These are phyloP conservation scores for Okamejei kenojei DNA, from an alignment of 2,797 vertebrate genomes.

Conservation along the genomic window DNA sequence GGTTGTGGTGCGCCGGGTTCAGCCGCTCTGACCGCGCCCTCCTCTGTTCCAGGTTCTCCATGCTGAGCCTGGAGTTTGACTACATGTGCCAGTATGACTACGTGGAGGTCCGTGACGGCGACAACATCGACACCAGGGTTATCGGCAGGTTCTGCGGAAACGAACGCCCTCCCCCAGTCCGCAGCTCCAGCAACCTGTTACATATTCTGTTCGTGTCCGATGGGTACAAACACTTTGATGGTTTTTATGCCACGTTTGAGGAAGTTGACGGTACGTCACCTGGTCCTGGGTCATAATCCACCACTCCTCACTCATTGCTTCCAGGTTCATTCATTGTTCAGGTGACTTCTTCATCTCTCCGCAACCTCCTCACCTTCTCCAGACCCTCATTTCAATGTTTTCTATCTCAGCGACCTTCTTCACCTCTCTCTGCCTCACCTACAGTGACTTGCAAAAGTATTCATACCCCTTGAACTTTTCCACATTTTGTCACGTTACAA, in stretches of 20 bases:
- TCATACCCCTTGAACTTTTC: too few relatives aligned
- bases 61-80: constrained; percentile 84
- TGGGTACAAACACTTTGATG: constrained; percentile 94
- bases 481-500: too few relatives aligned
- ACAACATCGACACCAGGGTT: constrained; percentile 70
- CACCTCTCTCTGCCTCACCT: background rate
- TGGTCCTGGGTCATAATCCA: background rate
- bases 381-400: background rate
- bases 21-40: background rate
- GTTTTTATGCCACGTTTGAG: constrained; percentile 86
- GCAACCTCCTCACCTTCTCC: too few relatives aligned
- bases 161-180: constrained; percentile 70
- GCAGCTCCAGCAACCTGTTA: constrained; percentile 74
- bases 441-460: too few relatives aligned
- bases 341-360: background rate
- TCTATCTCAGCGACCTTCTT: too few relatives aligned
- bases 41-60: constrained; percentile 70
- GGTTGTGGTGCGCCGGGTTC: too few relatives aligned
- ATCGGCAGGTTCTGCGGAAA: constrained; percentile 90
- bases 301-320: background rate
- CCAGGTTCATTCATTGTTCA: background rate
- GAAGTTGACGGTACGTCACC: constrained; percentile 75
- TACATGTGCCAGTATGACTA: constrained; percentile 91
- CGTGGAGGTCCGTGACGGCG: constrained; percentile 84
- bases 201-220: constrained; percentile 90